Evolutionary conservation across 2,797 vertebrate species (phyloP), one percentile per base, ranked within the genome.

Genomic region (Pterois miles): DNA sequence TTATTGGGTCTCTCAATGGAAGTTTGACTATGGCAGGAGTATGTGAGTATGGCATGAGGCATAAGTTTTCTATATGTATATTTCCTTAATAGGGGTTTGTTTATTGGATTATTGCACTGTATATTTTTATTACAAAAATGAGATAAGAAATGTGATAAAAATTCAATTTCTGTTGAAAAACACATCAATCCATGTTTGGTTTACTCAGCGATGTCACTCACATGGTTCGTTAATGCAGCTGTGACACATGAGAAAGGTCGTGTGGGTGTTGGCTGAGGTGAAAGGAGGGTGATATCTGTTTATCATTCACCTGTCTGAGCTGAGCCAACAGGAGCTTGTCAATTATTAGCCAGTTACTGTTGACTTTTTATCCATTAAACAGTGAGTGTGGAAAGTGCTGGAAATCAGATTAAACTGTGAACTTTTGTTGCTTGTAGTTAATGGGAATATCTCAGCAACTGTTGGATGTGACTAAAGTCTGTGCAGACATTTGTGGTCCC

Each of bases 341-440:
- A 86, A 23, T 79, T 29, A 89, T 85, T 78, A 67, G 34, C 65
- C n/a, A 11, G 68, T 71, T 62, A 56, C 81, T 78, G 83, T 78
- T 78, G 54, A 78, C 82, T 75, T 25, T 50, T n/a, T 20, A 46
- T 74, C 60, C 36, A 59, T 52, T 60, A 29, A 57, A 62, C 31
- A 22, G n/a, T 8, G 10, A 38, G 27, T 4, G 22, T 36, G 31
- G 12, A 73, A 54, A 31, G 6, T 66, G 50, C 38, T 43, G 33
- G 52, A 52, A 46, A 52, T 50, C 60, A 34, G 53, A 73, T 65
- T 29, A 6, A 5, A 5, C 4, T 36, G 16, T n/a, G 13, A 16
- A 4, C 18, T 18, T 27, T 36, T 38, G 52, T 0, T 29, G 0
- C 12, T 25, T 71, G n/a, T 22, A 8, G 33, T 22, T 36, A 12